Evolutionary conservation across 2,797 vertebrate genomes (phyloP), one percentile per base, ranked within the genome.

Genomic region (Coccyzus lansbergi): DNA sequence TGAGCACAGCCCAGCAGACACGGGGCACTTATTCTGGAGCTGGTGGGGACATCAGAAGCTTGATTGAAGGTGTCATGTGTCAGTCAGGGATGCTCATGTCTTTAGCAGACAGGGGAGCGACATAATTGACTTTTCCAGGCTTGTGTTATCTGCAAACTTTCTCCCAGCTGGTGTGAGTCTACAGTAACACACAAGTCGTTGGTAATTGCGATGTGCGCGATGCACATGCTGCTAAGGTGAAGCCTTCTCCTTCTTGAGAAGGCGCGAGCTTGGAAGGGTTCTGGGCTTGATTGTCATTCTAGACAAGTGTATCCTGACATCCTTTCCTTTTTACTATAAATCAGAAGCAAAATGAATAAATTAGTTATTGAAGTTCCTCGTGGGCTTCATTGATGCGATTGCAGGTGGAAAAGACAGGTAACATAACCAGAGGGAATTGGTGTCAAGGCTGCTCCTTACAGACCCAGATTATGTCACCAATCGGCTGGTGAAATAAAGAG

Each of bases 341-440:
- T 97, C 96, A 95, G 94, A 96, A 96, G 96, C 96, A 95, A 97
- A 96, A 96, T 96, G 97, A 97, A 97, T 97, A 97, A 97, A 97
- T 97, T 90, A 96, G 97, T 94, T 97, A 96, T 96, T 96, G 97
- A 97, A 97, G 95, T 96, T 93, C 96, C 96, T 95, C 90, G 94
- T 89, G 95, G 96, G 96, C 96, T 97, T 97, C 96, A 96, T 95
- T 91, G 95, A 97, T 97, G 96, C 90, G 7, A 97, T 92, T 95
- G 97, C 97, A 98, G 97, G 97, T 98, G 96, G 97, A 97, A 97
- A 95, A 97, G 97, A 97, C 96, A 97, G 97, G 97, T 97, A 97
- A 97, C 96, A 97, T 97, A 96, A 97, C 97, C 97, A 95, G 96
- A 97, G 97, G 97, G 97, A 97, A 97, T 97, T 97, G 97, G 94